Evolutionary conservation across 1,140 invertebrate genomes (phyloP).

Genomic region (Drosophila sproati): DNA sequence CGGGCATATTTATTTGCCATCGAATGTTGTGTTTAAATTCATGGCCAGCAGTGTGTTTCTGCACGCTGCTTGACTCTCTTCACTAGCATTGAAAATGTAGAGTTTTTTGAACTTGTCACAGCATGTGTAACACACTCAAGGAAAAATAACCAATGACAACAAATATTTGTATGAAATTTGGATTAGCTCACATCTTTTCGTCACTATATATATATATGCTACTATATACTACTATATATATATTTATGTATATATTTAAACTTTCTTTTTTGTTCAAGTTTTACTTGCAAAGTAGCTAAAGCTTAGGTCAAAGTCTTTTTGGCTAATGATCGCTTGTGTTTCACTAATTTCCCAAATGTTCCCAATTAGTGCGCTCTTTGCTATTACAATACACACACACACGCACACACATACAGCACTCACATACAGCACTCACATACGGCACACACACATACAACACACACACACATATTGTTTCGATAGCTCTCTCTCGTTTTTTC

Average conservation of each 20-base stretch:
- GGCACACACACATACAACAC: neutral
- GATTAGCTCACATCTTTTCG: too few species aligned
- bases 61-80: too few species aligned
- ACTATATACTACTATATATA: too few species aligned
- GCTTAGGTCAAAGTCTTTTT: slow-evolving; percentile 16
- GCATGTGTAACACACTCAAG: neutral
- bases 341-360: slow-evolving; percentile 19
- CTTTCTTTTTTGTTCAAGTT: slow-evolving; percentile 7
- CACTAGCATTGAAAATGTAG: too few species aligned
- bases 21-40: neutral
- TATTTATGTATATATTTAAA: slow-evolving; percentile 8
- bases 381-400: neutral
- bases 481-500: neutral
- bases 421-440: too few species aligned
- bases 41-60: neutral
- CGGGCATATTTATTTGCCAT: too few species aligned
- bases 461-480: neutral
- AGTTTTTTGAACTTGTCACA: too few species aligned
- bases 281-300: neutral
- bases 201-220: too few species aligned
- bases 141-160: too few species aligned
- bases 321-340: slow-evolving; percentile 9
- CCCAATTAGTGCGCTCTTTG: neutral
- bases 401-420: neutral
- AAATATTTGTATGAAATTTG: too few species aligned